These are phyloP conservation scores for Amphipyra tragopoginis DNA, from an alignment of 2,888 invertebrate genomes.

Conservation along the genomic window DNA sequence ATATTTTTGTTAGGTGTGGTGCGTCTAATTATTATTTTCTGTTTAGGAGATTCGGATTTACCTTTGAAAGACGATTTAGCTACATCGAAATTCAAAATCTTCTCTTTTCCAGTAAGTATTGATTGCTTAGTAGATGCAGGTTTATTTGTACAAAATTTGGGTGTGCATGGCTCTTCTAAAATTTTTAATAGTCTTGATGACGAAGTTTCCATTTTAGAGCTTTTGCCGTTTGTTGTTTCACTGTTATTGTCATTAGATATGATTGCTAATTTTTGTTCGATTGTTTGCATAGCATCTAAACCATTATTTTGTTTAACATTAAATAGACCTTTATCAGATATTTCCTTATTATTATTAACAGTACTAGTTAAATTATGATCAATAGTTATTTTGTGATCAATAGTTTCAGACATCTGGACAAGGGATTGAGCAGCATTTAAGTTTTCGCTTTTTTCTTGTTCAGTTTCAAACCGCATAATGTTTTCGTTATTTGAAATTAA, in stretches of 20 bases:
- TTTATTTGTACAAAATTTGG: constrained; percentile 71
- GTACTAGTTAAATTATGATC: constrained; percentile 57
- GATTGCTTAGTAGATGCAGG: constrained; percentile 73
- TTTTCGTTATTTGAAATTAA: constrained; percentile 65
- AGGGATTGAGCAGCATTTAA: constrained; percentile 86
- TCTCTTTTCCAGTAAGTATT: constrained; percentile 79
- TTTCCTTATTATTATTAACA: constrained; percentile 66
- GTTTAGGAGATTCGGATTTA: constrained; percentile 78
- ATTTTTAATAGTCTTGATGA: constrained; percentile 90
- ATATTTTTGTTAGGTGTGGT: constrained; percentile 75
- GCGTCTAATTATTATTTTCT: constrained; percentile 86
- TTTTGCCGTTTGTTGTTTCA: constrained; percentile 67
- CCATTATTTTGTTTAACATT: constrained; percentile 68
- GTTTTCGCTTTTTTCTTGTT: constrained; percentile 86
- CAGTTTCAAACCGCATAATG: constrained; percentile 80
- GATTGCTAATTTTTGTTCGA: constrained; percentile 72
- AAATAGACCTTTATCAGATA: constrained; percentile 51
- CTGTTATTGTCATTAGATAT: constrained; percentile 69
- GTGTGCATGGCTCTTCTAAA: constrained; percentile 85
- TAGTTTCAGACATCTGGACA: constrained; percentile 86
- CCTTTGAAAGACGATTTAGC: constrained; percentile 76
- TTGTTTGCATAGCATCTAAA: constrained; percentile 58
- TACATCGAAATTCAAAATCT: constrained; percentile 85
- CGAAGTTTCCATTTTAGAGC: constrained; percentile 76
- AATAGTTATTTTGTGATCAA: constrained; percentile 79